Evolutionary conservation across 2,797 vertebrate genomes (phyloP).

Genomic region (Chiroxiphia lanceolata): DNA sequence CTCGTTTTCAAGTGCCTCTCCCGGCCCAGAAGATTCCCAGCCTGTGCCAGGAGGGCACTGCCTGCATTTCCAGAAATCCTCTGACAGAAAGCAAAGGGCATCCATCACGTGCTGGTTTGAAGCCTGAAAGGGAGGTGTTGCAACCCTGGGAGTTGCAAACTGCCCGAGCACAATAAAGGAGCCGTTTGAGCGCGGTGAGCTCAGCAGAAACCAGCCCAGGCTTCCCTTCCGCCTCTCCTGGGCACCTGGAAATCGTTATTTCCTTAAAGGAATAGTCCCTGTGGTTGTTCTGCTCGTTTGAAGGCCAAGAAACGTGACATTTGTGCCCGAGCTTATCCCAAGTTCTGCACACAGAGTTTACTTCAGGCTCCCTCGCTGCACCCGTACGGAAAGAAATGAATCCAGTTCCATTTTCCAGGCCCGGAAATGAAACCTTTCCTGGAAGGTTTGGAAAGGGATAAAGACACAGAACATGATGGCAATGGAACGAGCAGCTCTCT

Average conservation of each 20-base stretch:
- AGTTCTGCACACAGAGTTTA: neutral
- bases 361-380: neutral
- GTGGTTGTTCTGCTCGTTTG: accelerated
- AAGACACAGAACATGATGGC: accelerated
- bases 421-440: neutral
- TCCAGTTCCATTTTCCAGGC: neutral
- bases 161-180: neutral
- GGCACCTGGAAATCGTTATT: neutral
- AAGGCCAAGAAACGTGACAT: accelerated
- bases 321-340: accelerated
- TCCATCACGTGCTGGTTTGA: neutral
- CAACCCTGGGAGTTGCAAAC: neutral
- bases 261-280: neutral
- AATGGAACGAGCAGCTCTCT: accelerated
- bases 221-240: neutral
- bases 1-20: accelerated
- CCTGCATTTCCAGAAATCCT: neutral
- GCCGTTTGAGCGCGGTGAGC: neutral
- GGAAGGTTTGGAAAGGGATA: neutral
- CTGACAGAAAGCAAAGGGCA: neutral
- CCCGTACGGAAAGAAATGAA: accelerated
- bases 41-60: neutral
- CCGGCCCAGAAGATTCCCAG: neutral
- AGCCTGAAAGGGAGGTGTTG: neutral
- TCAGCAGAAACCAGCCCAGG: neutral